Base-by-base conservation (phyloP, 92 coral and sea anemone genomes). In the Diadumene lineata region DNA sequence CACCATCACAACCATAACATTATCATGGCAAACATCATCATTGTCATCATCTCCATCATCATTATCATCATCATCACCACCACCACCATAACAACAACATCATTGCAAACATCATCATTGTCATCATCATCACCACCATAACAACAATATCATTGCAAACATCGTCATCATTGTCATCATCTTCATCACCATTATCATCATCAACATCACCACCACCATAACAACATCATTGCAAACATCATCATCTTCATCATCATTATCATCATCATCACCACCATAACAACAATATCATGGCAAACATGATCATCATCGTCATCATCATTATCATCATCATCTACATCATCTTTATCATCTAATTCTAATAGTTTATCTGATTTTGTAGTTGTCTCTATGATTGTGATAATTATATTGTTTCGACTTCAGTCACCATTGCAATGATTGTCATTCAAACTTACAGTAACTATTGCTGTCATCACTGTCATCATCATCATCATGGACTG, bases 61-160 rank as follows among this genome's bases (percentile, higher is more conserved):
- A 38, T 38, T 13, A 38, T 13, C 64, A 66, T 11, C 43, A 70
- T 27, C 56, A 50, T 31, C 75, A 70, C n/a, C 70, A 50, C 44
- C 32, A 70, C n/a, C 28, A n/a, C 28, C 56, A 34, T 29, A 11
- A 16, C 32, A 48, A 68, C 21, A 17, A 43, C n/a, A 50, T 34
- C 31, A 22, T 43, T 60, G 25, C 19, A 61, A 66, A 7, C 71
- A 66, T 19, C 19, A 21, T 66, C 71, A 66, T 21, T 34, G 25
- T 66, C 71, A 66, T 66, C 71, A 66, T 34, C 71, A 66, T 66
- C 71, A 66, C 33, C 71, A 66, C 24, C 71, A 66, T 33, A 66
- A 7, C 71, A 66, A 7, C 71, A 66, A 7, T 60, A 57, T 66
- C 43, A 66, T n/a, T 33, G 33, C 33, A 7, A 66, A 7, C 71